Conservation (phyloP, 1,140 invertebrate genomes). For the Homalodisca vitripennis region DNA sequence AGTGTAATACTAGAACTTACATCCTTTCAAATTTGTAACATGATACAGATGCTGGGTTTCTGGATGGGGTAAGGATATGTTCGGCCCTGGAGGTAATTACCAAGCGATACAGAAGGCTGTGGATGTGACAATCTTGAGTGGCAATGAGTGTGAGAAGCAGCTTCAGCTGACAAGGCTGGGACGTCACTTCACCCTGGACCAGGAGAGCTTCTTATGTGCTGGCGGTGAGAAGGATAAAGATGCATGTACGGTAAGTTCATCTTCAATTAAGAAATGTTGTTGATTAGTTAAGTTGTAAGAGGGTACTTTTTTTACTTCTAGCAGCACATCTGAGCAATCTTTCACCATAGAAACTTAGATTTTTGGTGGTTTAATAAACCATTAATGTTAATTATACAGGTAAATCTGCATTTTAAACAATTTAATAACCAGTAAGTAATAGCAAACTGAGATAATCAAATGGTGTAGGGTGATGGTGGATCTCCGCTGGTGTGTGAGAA, state of each 20-base stretch:
- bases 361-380: too few relatives aligned
- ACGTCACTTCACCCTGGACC: constrained; percentile 58
- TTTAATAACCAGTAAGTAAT: too few relatives aligned
- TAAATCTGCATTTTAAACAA: too few relatives aligned
- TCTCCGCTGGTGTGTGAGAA: constrained; percentile 68
- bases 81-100: constrained; percentile 61
- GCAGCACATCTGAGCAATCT: too few relatives aligned
- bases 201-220: constrained; percentile 70
- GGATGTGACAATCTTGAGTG: constrained; percentile 65
- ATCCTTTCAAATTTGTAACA: too few relatives aligned
- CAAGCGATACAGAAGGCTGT: constrained; percentile 67
- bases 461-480: constrained; percentile 74
- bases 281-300: too few relatives aligned
- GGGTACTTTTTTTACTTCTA: too few relatives aligned
- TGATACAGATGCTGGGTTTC: constrained; percentile 60
- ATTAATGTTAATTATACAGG: too few relatives aligned
- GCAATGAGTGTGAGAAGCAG: constrained; percentile 59
- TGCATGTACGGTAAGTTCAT: constrained; percentile 65
- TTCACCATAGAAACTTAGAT: too few relatives aligned
- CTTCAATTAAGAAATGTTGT: too few relatives aligned
- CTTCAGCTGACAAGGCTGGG: constrained; percentile 65
- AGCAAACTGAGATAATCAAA: too few relatives aligned
- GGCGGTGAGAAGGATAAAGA: constrained; percentile 75
- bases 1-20: too few relatives aligned
- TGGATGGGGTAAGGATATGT: constrained; percentile 81